Conservation (phyloP, 2,888 invertebrate genomes). For the Synergus laeviventris region DNA sequence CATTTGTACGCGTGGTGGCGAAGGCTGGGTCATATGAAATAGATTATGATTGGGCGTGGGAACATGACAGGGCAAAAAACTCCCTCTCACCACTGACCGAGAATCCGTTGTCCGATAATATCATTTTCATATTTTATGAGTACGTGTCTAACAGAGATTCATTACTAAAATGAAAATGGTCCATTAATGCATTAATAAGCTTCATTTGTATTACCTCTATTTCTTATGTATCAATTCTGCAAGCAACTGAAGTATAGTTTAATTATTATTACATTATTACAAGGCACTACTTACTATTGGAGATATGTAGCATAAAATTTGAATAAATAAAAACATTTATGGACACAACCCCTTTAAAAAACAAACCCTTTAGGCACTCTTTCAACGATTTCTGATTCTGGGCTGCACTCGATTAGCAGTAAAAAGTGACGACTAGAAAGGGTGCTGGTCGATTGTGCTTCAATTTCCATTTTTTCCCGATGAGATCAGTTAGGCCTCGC, state of each 20-base stretch:
- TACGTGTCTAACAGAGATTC: constrained; percentile 22
- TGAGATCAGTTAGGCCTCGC: constrained; percentile 42
- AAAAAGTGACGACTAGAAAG: constrained; percentile 31
- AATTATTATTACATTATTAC: background rate
- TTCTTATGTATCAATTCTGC: background rate
- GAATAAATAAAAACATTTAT: background rate
- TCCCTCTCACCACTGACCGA: constrained; percentile 24
- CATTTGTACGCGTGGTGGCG: constrained; percentile 15
- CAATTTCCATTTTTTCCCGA: constrained; percentile 43
- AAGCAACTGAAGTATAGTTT: background rate
- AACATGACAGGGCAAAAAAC: constrained; percentile 28
- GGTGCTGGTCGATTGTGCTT: constrained; percentile 50
- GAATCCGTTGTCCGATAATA: constrained; percentile 29
- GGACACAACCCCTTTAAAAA: background rate
- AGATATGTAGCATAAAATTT: background rate
- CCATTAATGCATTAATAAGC: background rate
- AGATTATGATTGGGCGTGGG: constrained; percentile 35
- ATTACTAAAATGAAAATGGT: constrained; percentile 16
- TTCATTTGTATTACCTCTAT: background rate
- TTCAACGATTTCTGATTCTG: constrained; percentile 15
- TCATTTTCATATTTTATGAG: constrained; percentile 33
- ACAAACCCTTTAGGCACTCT: background rate
- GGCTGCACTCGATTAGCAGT: constrained; percentile 12
- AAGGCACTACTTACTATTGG: background rate
- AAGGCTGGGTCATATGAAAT: constrained; percentile 15